These are phyloP conservation scores for Brenthis hecate DNA, from an alignment of 2,888 invertebrate species.

Conservation along the genomic window DNA sequence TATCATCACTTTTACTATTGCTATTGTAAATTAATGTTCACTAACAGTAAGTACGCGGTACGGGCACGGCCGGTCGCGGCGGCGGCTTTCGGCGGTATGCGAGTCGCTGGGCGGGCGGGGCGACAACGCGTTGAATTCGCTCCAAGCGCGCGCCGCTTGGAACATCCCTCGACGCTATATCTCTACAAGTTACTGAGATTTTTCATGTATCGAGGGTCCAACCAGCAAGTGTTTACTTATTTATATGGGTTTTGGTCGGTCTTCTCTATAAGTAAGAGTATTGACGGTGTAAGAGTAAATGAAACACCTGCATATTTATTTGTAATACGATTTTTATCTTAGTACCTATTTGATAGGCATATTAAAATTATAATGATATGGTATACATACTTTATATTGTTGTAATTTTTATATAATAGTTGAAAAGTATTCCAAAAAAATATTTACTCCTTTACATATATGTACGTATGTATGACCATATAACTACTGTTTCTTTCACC, in stretches of 20 bases:
- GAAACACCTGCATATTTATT: too few species aligned
- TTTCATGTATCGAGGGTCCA: constrained; percentile 29
- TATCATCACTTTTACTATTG: constrained; percentile 79
- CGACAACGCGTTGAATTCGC: constrained; percentile 37
- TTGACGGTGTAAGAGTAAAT: too few species aligned
- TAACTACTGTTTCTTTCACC: too few species aligned
- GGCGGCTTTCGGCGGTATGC: constrained; percentile 56
- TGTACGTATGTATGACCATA: neutral
- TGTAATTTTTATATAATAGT: too few species aligned
- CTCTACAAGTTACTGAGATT: constrained; percentile 40
- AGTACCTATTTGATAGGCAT: too few species aligned
- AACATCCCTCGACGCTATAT: constrained; percentile 55
- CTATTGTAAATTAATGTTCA: constrained; percentile 76
- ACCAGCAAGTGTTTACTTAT: constrained; percentile 34
- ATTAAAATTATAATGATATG: too few species aligned
- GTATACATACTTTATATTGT: too few species aligned
- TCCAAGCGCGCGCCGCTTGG: constrained; percentile 58
- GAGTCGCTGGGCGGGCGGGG: constrained; percentile 68
- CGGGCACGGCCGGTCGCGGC: constrained; percentile 68
- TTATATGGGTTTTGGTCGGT: neutral
- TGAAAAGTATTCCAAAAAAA: too few species aligned
- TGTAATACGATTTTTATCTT: too few species aligned
- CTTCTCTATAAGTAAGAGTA: neutral
- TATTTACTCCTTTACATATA: neutral
- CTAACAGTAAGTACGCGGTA: constrained; percentile 51